Percentiles rank a stretch among this genome's conserved stretches.
These are phyloP conservation scores for Galeopsomyia nigrocyanea DNA, from an alignment of 2,888 invertebrate genomes.

Conservation along the genomic window DNA sequence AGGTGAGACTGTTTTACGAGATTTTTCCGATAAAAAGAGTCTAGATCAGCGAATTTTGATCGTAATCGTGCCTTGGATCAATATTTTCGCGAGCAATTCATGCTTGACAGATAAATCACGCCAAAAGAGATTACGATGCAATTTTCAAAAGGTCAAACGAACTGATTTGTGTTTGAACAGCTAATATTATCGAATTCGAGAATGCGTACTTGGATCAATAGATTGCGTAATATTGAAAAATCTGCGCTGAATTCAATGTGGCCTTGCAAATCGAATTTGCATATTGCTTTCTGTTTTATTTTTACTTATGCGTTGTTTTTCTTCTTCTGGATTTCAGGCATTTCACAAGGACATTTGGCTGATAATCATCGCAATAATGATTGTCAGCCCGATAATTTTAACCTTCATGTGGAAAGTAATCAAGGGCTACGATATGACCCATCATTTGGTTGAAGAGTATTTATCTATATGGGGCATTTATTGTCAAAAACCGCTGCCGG, in stretches of 20 bases:
- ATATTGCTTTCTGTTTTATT: not conserved
- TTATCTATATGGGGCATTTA: conserved; percentile 41
- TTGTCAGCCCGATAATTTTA: conserved; percentile 30
- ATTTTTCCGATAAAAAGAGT: too few species aligned
- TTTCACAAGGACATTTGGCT: conserved; percentile 38
- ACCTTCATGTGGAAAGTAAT: conserved; percentile 32
- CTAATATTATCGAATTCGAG: too few species aligned
- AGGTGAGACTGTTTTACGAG: too few species aligned
- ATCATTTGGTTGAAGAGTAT: conserved; percentile 31
- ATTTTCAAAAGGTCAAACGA: too few species aligned
- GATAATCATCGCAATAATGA: conserved; percentile 17
- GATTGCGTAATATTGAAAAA: not conserved
- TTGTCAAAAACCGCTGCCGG: conserved; percentile 42
- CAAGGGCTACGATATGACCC: not conserved
- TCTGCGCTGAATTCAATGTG: not conserved
- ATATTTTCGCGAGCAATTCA: too few species aligned
- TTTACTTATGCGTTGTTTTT: not conserved
- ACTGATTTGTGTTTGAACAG: too few species aligned
- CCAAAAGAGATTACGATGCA: too few species aligned
- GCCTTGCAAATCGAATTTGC: not conserved
- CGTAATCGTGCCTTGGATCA: too few species aligned
- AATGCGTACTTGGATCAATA: not conserved
- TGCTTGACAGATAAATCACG: too few species aligned
- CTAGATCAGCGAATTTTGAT: too few species aligned
- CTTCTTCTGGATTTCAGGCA: conserved; percentile 23